Percentiles rank a stretch among this genome's conserved stretches.
Evolutionary conservation across 2,888 invertebrate genomes (phyloP).

Genomic region (Monochamus alternatus): DNA sequence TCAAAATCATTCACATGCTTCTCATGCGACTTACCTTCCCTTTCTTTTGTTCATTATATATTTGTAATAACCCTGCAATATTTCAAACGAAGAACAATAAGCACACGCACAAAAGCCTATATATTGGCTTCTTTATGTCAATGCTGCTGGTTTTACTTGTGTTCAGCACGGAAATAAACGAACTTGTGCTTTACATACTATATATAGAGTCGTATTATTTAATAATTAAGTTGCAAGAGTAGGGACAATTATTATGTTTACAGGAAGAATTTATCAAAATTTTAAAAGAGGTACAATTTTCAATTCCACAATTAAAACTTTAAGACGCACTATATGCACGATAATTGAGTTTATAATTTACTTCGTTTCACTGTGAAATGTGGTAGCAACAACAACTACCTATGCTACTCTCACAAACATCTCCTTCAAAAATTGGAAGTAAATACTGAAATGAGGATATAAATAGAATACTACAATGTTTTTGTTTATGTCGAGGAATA

Average conservation of each 20-base stretch:
- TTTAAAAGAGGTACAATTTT: background rate
- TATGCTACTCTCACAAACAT: conserved; percentile 7
- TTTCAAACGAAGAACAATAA: conserved; percentile 14
- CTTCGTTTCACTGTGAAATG: background rate
- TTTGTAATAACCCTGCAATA: background rate
- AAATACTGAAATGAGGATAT: conserved; percentile 8
- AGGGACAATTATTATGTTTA: conserved; percentile 34
- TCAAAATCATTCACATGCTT: conserved; percentile 36
- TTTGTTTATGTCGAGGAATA: conserved; percentile 17
- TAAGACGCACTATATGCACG: background rate
- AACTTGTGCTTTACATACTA: conserved; percentile 3
- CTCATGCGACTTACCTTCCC: conserved; percentile 46
- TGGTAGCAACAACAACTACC: conserved; percentile 21
- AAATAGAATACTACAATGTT: conserved; percentile 22
- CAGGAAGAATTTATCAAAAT: conserved; percentile 33
- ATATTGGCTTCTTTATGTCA: background rate
- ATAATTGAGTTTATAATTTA: background rate
- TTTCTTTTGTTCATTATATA: background rate
- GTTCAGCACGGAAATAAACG: background rate
- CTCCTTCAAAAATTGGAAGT: conserved; percentile 3
- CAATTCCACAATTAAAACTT: background rate
- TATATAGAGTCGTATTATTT: conserved; percentile 21
- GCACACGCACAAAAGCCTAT: background rate
- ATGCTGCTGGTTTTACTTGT: conserved; percentile 18
- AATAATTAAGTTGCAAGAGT: conserved; percentile 21